Evolutionary conservation across 2,888 invertebrate species (phyloP).

Genomic region (Leucozona laternaria): DNA sequence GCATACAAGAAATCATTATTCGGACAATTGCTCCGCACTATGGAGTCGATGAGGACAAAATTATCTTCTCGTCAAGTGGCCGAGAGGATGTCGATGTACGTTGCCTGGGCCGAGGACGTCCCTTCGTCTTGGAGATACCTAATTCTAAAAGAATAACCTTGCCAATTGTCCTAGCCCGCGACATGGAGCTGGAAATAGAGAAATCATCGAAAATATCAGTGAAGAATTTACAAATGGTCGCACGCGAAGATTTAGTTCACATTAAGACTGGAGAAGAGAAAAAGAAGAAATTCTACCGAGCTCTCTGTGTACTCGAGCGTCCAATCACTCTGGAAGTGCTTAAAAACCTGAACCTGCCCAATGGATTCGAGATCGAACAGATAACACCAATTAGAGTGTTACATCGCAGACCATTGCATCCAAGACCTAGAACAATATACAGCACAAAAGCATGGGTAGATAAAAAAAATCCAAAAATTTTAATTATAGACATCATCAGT

Average conservation of each 20-base stretch:
- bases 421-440: conserved; percentile 88
- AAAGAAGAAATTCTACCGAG: conserved; percentile 94
- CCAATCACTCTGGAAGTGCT: conserved; percentile 85
- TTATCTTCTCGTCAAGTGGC: conserved; percentile 96
- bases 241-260: conserved; percentile 87
- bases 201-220: conserved; percentile 85
- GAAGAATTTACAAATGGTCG: conserved; percentile 87
- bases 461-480: conserved; percentile 83
- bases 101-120: conserved; percentile 95
- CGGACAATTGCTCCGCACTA: conserved; percentile 87
- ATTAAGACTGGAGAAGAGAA: conserved; percentile 94
- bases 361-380: conserved; percentile 87
- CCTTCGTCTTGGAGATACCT: conserved; percentile 94
- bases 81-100: conserved; percentile 99
- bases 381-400: conserved; percentile 96
- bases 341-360: conserved; percentile 82
- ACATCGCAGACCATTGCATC: conserved; percentile 91
- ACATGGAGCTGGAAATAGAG: conserved; percentile 86
- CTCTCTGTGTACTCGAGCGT: conserved; percentile 87
- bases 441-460: conserved; percentile 86
- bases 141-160: conserved; percentile 87
- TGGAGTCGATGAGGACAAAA: conserved; percentile 80
- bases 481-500: conserved; percentile 89
- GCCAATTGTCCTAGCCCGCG: conserved; percentile 84
- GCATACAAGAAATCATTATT: conserved; percentile 95